Evolutionary conservation across 2,113 vertebrate species (phyloP).

Genomic region (Collichthys lucidus): DNA sequence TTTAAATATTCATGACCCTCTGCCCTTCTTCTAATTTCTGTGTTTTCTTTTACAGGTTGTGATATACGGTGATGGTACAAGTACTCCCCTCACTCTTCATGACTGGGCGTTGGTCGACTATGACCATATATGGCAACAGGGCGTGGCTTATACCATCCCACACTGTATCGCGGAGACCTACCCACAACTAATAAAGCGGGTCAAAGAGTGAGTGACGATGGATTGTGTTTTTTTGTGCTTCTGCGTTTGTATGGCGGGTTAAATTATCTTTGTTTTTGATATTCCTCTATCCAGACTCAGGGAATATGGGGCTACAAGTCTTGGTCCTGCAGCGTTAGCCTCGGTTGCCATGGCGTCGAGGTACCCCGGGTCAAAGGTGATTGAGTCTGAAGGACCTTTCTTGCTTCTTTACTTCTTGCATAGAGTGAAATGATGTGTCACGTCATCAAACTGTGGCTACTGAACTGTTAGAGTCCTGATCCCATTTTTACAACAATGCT

Average conservation of each 20-base stretch:
- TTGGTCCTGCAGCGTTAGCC: constrained; percentile 82
- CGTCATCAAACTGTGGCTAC: too few species aligned
- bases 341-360: constrained; percentile 84
- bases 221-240: not conserved
- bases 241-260: not conserved
- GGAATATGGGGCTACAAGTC: constrained; percentile 82
- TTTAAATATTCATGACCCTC: not conserved
- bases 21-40: not conserved
- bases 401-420: too few species aligned
- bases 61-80: constrained; percentile 82
- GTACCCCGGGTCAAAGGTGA: constrained; percentile 84
- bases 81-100: constrained; percentile 76
- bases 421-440: not conserved
- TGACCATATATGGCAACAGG: constrained; percentile 79
- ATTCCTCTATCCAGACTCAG: constrained; percentile 67
- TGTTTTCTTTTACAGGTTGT: constrained; percentile 73
- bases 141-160: constrained; percentile 69
- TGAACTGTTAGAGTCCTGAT: too few species aligned
- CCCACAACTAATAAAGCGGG: constrained; percentile 53
- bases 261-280: not conserved
- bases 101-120: constrained; percentile 83
- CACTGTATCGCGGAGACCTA: constrained; percentile 81
- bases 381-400: not conserved
- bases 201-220: constrained; percentile 72
- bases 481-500: too few species aligned